Percentiles rank a stretch among this genome's conserved stretches.
Conservation (phyloP, 2,888 invertebrate genomes). For the Phlogophora meticulosa region DNA sequence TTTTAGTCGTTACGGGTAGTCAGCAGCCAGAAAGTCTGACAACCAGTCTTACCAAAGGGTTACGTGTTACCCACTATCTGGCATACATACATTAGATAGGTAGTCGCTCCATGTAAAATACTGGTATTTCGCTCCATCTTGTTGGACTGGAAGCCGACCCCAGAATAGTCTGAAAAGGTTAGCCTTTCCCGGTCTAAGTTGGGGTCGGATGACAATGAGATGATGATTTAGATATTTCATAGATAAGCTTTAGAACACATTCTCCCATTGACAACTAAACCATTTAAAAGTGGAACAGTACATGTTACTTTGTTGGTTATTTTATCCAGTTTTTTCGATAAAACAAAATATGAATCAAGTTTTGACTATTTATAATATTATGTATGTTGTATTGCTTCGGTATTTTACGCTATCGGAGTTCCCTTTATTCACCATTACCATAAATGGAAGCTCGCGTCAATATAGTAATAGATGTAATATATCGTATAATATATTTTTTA, state of each 20-base stretch:
- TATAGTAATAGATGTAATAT: not conserved
- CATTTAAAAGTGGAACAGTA: not conserved
- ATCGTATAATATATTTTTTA: not conserved
- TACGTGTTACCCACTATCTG: no score
- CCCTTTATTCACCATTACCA: not conserved
- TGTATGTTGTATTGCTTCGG: not conserved
- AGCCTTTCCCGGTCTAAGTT: no score
- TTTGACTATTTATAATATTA: constrained; percentile 11
- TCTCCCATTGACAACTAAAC: not conserved
- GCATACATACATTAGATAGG: no score
- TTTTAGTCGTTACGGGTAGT: no score
- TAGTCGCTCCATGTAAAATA: no score
- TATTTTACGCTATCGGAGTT: not conserved
- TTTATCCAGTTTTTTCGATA: not conserved
- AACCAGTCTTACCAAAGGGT: no score
- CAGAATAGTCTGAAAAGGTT: no score
- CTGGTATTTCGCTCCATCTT: no score
- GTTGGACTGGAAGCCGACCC: no score
- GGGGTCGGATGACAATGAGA: no score
- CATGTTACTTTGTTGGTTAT: not conserved
- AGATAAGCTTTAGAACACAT: not conserved
- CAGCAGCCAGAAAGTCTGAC: no score
- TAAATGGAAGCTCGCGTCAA: not conserved
- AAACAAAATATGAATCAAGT: not conserved
- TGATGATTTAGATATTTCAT: no score